Evolutionary conservation across 92 coral and sea anemone species (phyloP).

Genomic region (Epizoanthus ramosus): DNA sequence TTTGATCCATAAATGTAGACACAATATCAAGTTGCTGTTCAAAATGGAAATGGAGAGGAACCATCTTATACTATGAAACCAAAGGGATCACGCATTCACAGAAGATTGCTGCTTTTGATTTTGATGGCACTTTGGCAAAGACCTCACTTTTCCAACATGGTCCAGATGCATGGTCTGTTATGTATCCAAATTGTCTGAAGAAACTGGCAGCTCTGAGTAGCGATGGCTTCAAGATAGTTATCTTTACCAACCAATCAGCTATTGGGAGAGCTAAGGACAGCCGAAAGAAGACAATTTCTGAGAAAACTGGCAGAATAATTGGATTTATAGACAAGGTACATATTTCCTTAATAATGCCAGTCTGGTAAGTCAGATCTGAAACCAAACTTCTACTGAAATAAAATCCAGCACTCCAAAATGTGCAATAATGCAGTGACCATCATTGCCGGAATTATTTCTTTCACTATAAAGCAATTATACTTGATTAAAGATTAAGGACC

Average conservation of each 20-base stretch:
- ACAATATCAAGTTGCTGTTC: constrained; percentile 8
- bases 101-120: constrained; percentile 76
- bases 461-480: no score
- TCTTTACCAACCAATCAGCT: constrained; percentile 75
- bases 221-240: constrained; percentile 69
- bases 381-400: no score
- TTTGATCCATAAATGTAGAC: neutral
- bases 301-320: constrained; percentile 58
- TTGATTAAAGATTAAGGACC: no score
- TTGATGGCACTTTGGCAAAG: constrained; percentile 71
- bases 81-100: constrained; percentile 48
- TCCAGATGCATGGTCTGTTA: constrained; percentile 70
- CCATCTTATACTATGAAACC: constrained; percentile 56
- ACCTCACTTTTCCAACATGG: constrained; percentile 75
- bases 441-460: no score
- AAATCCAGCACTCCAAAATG: no score
- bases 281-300: constrained; percentile 62
- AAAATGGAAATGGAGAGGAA: constrained; percentile 69
- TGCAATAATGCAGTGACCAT: no score
- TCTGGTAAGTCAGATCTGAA: no score
- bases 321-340: constrained; percentile 68
- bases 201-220: constrained; percentile 50
- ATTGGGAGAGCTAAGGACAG: constrained; percentile 69
- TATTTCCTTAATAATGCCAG: no score
- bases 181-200: constrained; percentile 56